Evolutionary conservation across 2,113 vertebrate species (phyloP), one percentile per base, ranked within the genome.

Genomic region (Neolamprologus modestus): DNA sequence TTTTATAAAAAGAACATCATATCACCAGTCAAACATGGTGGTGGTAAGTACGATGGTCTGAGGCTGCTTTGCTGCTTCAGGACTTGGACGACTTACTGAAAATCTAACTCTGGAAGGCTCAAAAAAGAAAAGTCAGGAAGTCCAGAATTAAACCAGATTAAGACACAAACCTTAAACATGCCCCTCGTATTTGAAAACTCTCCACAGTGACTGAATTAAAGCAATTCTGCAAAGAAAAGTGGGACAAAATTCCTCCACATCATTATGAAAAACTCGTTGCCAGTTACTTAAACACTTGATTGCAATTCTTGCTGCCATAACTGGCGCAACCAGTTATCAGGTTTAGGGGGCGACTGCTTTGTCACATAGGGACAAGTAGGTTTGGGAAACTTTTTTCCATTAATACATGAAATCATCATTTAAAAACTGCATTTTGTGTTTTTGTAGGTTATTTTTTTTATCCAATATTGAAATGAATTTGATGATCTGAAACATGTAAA

Each of bases 351-450:
- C 6, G 1, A 66, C 33, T 66, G 6, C 61, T 66, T 66, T 37
- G 33, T 66, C 61, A 68, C 61, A 37, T 21, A 37, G 33, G 7
- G 10, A 37, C 33, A 68, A 68, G 33, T 21, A 68, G 61, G 19
- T 37, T 21, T 37, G 7, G 33, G 19, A 1, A 37, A 21, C 61
- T 1, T 68, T 68, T 68, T 68, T 13, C 61, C 19, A 0, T 5
- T 21, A 21, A 68, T 0, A 13, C 33, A 37, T 37, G 11, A 68
- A 68, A 68, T 68, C 33, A 1, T 68, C 19, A 68, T 1, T 21
- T 68, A 68, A 68, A 37, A 68, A 68, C 61, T 13, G 33, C 11
- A 37, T 68, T 68, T 68, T 68, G 10, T 68, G 33, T 68, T 68
- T 68, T 37, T 68, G 61, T 68, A 68, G 33, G 7, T 8, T 66